phyloP scores from a whole-genome alignment of 2,113 vertebrate species.

The Mola mola region DNA sequence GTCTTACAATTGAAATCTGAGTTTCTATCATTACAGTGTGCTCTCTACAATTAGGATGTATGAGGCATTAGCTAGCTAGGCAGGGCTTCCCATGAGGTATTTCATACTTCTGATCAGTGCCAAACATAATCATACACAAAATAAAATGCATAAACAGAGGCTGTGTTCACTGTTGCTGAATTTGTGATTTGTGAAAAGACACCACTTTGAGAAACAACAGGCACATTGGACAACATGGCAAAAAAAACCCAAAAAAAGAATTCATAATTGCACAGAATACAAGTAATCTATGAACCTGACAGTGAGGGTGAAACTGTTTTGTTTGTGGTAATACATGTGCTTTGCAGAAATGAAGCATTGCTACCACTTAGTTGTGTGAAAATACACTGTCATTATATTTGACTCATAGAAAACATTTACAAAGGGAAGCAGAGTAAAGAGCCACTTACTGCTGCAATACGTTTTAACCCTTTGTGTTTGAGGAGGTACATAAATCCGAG shows the following conservation, averaged over 20 bases:
- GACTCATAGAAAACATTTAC: conserved; percentile 2
- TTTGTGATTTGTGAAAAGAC: conserved; percentile 3
- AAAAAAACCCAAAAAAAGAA: neutral
- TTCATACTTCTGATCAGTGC: conserved; percentile 60
- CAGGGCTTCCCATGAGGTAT: conserved; percentile 71
- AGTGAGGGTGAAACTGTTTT: neutral
- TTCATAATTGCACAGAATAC: conserved; percentile 39
- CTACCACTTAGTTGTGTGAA: neutral
- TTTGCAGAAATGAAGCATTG: conserved; percentile 22
- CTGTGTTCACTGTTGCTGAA: conserved; percentile 4
- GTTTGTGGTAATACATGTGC: conserved; percentile 46
- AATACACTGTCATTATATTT: neutral
- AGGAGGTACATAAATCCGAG: conserved; percentile 13
- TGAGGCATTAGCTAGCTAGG: conserved; percentile 61
- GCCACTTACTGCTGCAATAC: conserved; percentile 4
- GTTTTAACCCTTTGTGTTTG: neutral
- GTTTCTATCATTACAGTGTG: conserved; percentile 45
- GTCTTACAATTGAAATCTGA: conserved; percentile 14
- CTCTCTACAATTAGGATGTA: conserved; percentile 38
- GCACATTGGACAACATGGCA: conserved; percentile 20
- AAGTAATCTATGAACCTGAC: conserved; percentile 10
- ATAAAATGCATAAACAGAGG: conserved; percentile 19
- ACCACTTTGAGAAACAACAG: conserved; percentile 9
- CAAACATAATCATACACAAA: conserved; percentile 38
- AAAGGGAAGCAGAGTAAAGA: neutral